These are phyloP conservation scores for Actenoides lindsayi DNA, from an alignment of 2,113 vertebrate species.

Conservation along the genomic window DNA sequence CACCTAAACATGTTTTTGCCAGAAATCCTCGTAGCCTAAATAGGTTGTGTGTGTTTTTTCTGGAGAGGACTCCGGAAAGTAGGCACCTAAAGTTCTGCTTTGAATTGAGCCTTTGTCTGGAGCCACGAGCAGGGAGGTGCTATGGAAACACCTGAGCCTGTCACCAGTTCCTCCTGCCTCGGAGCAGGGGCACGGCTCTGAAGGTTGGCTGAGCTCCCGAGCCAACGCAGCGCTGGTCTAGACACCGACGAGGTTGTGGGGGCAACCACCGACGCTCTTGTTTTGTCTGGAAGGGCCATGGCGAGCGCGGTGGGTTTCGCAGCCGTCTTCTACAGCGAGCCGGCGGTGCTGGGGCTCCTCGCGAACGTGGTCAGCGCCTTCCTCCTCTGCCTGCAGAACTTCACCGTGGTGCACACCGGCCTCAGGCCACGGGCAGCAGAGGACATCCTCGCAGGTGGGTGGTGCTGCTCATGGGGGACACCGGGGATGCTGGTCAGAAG, in stretches of 20 bases:
- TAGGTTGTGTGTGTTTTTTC: slow-evolving; percentile 57
- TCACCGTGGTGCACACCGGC: slow-evolving; percentile 71
- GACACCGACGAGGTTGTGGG: not conserved
- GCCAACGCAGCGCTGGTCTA: not conserved
- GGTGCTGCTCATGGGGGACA: not conserved
- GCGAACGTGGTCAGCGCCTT: slow-evolving; percentile 89
- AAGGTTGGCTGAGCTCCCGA: not conserved
- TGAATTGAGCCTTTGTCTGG: slow-evolving; percentile 56
- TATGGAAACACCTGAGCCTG: slow-evolving; percentile 56
- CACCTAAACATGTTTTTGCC: slow-evolving; percentile 68
- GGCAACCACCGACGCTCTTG: not conserved
- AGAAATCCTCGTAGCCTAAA: slow-evolving; percentile 20
- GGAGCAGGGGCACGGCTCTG: not conserved
- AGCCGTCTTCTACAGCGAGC: slow-evolving; percentile 89
- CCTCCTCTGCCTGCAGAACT: slow-evolving; percentile 87
- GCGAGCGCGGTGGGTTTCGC: slow-evolving; percentile 79
- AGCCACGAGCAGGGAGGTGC: not conserved
- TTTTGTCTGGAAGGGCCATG: slow-evolving; percentile 72
- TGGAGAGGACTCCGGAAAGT: slow-evolving; percentile 50
- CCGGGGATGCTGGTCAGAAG: too few relatives aligned
- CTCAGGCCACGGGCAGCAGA: slow-evolving; percentile 72
- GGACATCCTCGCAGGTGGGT: slow-evolving; percentile 85
- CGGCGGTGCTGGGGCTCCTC: slow-evolving; percentile 85
- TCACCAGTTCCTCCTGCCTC: not conserved
- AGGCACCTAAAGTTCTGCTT: slow-evolving; percentile 44